phyloP scores from a whole-genome alignment of 2,797 vertebrate species.

The Sebastes alutus region DNA sequence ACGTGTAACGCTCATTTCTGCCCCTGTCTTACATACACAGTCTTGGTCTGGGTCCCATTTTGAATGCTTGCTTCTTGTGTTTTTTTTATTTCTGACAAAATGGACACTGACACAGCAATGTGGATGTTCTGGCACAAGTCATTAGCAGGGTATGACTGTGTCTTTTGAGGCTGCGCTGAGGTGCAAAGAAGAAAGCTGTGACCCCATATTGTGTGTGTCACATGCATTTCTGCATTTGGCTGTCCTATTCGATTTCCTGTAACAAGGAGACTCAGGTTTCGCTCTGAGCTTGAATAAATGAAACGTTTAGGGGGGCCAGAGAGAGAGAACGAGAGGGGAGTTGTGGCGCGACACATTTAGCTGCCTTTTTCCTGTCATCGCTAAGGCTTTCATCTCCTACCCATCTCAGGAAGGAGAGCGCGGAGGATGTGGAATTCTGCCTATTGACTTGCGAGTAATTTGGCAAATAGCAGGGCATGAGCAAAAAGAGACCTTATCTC shows the following conservation, averaged over 20 bases:
- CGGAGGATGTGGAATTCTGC: slow-evolving; percentile 65
- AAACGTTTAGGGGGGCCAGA: slow-evolving; percentile 47
- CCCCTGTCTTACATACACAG: slow-evolving; percentile 33
- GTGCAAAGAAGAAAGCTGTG: slow-evolving; percentile 57
- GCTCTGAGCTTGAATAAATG: slow-evolving; percentile 58
- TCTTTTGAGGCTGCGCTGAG: slow-evolving; percentile 32
- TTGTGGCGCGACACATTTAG: slow-evolving; percentile 55
- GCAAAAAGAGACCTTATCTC: slow-evolving; percentile 47
- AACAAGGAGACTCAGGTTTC: slow-evolving; percentile 26
- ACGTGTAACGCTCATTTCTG: slow-evolving; percentile 61
- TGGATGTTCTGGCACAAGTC: slow-evolving; percentile 33
- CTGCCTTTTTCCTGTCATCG: slow-evolving; percentile 54
- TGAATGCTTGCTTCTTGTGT: slow-evolving; percentile 1
- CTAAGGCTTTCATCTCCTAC: slow-evolving; percentile 59
- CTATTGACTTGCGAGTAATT: slow-evolving; percentile 59
- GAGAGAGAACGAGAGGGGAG: slow-evolving; percentile 14
- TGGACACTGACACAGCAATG: slow-evolving; percentile 33
- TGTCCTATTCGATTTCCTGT: slow-evolving; percentile 24
- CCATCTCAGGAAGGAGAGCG: slow-evolving; percentile 51
- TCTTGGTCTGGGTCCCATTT: slow-evolving; percentile 53
- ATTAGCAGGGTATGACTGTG: slow-evolving; percentile 29
- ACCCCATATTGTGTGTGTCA: slow-evolving; percentile 42
- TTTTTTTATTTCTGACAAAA: slow-evolving; percentile 38
- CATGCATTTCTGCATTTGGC: slow-evolving; percentile 42
- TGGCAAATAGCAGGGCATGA: slow-evolving; percentile 59